phyloP scores from a whole-genome alignment of 2,888 invertebrate species.

The Lycocerus yunnanus region DNA sequence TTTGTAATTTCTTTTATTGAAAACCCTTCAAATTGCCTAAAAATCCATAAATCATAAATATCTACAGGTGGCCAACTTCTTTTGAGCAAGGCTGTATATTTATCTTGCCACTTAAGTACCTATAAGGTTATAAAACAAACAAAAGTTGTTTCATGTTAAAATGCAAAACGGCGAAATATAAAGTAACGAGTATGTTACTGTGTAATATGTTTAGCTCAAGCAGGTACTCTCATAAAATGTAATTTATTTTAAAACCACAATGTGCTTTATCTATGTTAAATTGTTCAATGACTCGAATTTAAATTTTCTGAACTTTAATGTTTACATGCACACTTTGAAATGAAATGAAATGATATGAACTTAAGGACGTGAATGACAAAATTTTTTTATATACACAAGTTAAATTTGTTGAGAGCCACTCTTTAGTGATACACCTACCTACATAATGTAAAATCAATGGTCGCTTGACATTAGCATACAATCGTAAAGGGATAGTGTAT shows the following conservation, averaged over 20 bases:
- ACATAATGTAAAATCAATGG: conserved; percentile 28
- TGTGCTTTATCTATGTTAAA: conserved; percentile 4
- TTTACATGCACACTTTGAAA: conserved; percentile 18
- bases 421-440: conserved; percentile 17
- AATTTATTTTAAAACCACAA: conserved; percentile 22
- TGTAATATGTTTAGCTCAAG: conserved; percentile 14
- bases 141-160: background rate
- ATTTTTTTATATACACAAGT: conserved; percentile 8
- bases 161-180: conserved; percentile 1
- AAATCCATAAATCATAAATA: too few relatives aligned
- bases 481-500: conserved; percentile 7
- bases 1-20: too few relatives aligned
- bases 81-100: too few relatives aligned
- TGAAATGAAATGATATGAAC: conserved; percentile 20
- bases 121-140: background rate
- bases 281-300: background rate
- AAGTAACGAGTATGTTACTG: conserved; percentile 13
- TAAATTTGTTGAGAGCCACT: conserved; percentile 24
- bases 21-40: too few relatives aligned
- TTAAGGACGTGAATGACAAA: conserved; percentile 19
- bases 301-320: conserved; percentile 3
- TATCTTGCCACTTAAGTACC: conserved; percentile 11
- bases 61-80: too few relatives aligned
- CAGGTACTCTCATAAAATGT: conserved; percentile 21
- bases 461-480: conserved; percentile 19